Conservation (phyloP, 1,140 invertebrate species). For the Glomeris maerens region DNA sequence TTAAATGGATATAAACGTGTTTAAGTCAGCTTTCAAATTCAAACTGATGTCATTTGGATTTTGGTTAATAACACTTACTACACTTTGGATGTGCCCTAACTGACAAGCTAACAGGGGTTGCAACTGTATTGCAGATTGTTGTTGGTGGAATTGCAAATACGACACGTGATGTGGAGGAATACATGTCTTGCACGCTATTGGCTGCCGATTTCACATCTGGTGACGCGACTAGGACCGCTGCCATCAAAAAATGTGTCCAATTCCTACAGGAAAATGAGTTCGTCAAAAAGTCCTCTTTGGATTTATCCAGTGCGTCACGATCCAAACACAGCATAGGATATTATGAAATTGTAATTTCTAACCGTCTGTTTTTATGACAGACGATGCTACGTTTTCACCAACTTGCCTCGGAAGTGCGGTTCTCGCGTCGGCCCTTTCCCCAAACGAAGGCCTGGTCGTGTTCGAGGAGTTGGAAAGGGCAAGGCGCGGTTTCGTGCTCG, state of each 20-base stretch:
- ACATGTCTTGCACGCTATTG: conserved; percentile 64
- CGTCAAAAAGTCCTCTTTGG: conserved; percentile 19
- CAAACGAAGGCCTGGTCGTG: conserved; percentile 72
- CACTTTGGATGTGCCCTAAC: too few species aligned
- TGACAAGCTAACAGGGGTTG: too few species aligned
- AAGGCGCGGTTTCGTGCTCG: conserved; percentile 73
- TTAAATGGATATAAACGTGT: too few species aligned
- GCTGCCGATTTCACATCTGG: conserved; percentile 20
- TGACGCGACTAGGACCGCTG: conserved; percentile 7
- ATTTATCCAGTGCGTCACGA: not conserved
- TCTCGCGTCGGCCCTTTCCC: conserved; percentile 77
- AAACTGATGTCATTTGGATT: too few species aligned
- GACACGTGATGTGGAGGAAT: conserved; percentile 54
- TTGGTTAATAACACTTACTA: conserved; percentile 21
- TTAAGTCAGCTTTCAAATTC: too few species aligned
- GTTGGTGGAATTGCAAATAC: conserved; percentile 68
- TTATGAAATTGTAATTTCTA: too few species aligned
- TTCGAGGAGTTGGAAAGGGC: conserved; percentile 85
- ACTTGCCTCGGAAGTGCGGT: conserved; percentile 83
- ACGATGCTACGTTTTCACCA: conserved; percentile 47
- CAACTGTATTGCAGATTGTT: conserved; percentile 63
- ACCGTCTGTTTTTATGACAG: conserved; percentile 1
- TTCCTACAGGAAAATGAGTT: conserved; percentile 45
- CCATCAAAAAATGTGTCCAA: conserved; percentile 38
- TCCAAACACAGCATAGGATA: too few species aligned